A percentile compares a stretch with the other conserved stretches of the same genome.
phyloP scores from a whole-genome alignment of 2,888 invertebrate species.

The Rhagophthalmus giganteus region DNA sequence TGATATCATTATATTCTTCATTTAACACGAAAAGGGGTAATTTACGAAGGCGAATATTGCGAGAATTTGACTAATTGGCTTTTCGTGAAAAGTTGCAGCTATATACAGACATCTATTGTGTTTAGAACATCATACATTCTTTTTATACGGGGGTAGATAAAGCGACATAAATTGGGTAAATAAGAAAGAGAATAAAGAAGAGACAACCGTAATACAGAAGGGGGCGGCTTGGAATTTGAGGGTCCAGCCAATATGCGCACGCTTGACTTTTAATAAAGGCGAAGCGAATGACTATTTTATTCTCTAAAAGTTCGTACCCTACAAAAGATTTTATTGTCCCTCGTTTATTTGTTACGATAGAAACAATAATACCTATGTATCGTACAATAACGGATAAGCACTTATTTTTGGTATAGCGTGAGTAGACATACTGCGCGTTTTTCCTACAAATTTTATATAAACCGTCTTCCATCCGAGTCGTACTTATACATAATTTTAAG shows the following conservation, averaged over 20 bases:
- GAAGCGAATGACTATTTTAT: slow-evolving; percentile 52
- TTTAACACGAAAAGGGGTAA: slow-evolving; percentile 9
- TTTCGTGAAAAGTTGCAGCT: slow-evolving; percentile 1
- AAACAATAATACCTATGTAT: background rate
- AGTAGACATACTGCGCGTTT: no score
- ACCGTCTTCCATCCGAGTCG: no score
- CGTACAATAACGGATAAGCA: no score
- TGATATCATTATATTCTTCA: slow-evolving; percentile 36
- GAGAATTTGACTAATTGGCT: slow-evolving; percentile 10
- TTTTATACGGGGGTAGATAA: slow-evolving; percentile 32
- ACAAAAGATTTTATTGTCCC: slow-evolving; percentile 40
- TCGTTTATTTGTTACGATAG: slow-evolving; percentile 34
- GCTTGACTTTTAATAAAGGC: slow-evolving; percentile 54
- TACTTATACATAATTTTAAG: no score
- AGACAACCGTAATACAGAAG: slow-evolving; percentile 40
- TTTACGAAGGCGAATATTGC: background rate
- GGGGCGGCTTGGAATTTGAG: slow-evolving; percentile 40
- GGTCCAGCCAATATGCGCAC: slow-evolving; percentile 49
- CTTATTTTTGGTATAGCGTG: no score
- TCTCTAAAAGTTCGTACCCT: slow-evolving; percentile 38
- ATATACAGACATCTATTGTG: background rate
- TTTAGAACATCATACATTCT: slow-evolving; percentile 7
- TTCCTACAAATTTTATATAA: no score
- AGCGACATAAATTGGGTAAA: slow-evolving; percentile 44
- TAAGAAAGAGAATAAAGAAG: slow-evolving; percentile 45